Evolutionary conservation across 2,113 vertebrate genomes (phyloP).

Genomic region (Gadus chalcogrammus): DNA sequence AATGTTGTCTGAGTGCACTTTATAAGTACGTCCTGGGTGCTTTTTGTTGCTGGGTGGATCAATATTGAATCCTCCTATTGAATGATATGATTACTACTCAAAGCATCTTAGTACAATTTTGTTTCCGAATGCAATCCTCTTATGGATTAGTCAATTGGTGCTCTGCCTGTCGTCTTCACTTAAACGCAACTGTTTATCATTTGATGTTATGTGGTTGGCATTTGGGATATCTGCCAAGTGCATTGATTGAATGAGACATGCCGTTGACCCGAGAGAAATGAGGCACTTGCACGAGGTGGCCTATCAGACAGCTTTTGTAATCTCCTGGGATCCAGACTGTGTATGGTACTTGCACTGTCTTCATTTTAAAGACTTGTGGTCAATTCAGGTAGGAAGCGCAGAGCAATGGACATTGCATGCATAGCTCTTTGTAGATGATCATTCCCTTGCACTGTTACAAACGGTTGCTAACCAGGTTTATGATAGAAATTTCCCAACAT

Average conservation of each 20-base stretch:
- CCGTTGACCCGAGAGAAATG: background rate
- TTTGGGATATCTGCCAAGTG: background rate
- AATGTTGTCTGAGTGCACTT: conserved; percentile 20
- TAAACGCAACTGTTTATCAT: background rate
- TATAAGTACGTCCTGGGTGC: background rate
- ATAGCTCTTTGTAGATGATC: too few relatives aligned
- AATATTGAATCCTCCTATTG: conserved; percentile 9
- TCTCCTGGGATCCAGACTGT: background rate
- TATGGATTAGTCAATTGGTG: too few relatives aligned
- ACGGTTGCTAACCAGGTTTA: too few relatives aligned
- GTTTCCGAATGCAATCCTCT: too few relatives aligned
- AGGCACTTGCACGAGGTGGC: background rate
- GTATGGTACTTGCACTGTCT: background rate
- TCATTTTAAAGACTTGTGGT: background rate
- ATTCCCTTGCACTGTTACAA: too few relatives aligned
- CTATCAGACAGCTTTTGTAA: background rate
- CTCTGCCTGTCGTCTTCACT: background rate
- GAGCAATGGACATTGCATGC: too few relatives aligned
- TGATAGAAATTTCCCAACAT: too few relatives aligned
- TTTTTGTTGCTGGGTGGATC: conserved; percentile 2
- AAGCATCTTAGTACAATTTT: background rate
- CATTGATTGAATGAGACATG: too few relatives aligned
- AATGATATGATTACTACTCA: background rate
- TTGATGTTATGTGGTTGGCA: background rate
- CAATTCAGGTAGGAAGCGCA: too few relatives aligned